Conservation (phyloP, 2,888 invertebrate genomes). For the Choreutis nemorana region DNA sequence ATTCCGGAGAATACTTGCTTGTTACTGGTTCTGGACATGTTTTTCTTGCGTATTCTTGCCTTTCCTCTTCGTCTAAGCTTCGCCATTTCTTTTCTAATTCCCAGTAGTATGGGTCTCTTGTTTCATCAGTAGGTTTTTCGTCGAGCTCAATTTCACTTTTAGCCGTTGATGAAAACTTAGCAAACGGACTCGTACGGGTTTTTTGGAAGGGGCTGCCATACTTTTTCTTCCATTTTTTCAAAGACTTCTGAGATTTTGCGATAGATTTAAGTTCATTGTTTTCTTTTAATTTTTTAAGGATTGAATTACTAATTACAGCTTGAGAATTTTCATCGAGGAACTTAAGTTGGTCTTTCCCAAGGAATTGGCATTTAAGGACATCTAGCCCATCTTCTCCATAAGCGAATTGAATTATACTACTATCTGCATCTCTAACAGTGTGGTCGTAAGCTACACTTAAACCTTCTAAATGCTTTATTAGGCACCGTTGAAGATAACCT, state of each 20-base stretch:
- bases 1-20: conserved; percentile 74
- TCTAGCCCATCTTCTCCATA: conserved; percentile 97
- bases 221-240: conserved; percentile 70
- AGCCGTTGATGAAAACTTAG: conserved; percentile 64
- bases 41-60: conserved; percentile 44
- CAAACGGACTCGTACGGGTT: conserved; percentile 63
- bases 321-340: conserved; percentile 85
- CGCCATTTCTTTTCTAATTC: conserved; percentile 75
- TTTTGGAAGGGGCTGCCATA: conserved; percentile 50
- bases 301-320: conserved; percentile 67
- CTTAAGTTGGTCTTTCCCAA: conserved; percentile 76
- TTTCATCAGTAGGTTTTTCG: conserved; percentile 52
- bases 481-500: conserved; percentile 96
- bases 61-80: conserved; percentile 66
- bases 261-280: conserved; percentile 58
- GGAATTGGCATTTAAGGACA: conserved; percentile 84
- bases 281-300: conserved; percentile 67
- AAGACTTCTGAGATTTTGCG: conserved; percentile 63
- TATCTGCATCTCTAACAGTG: conserved; percentile 95
- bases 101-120: conserved; percentile 67
- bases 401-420: conserved; percentile 89
- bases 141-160: conserved; percentile 51
- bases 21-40: conserved; percentile 79
- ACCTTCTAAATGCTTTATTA: conserved; percentile 98
- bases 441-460: conserved; percentile 91